Evolutionary conservation across 2,888 invertebrate genomes (phyloP).

Genomic region (Achlya flavicornis): DNA sequence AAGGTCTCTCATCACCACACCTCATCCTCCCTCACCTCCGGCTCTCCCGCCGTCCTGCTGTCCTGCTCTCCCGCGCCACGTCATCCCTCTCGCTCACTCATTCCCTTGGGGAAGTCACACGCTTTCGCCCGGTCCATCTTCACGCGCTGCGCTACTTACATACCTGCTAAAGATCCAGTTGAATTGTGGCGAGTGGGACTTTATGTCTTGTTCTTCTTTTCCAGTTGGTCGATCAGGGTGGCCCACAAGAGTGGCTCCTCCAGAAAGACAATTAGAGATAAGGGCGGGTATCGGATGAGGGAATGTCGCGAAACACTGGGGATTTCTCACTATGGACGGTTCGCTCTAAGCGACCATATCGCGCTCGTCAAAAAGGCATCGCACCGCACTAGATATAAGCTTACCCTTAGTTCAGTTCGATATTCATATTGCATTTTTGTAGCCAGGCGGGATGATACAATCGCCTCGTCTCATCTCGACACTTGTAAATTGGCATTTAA

Average conservation of each 20-base stretch:
- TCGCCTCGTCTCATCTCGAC: constrained; percentile 75
- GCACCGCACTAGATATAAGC: constrained; percentile 81
- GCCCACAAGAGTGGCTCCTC: constrained; percentile 83
- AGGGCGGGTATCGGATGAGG: constrained; percentile 78
- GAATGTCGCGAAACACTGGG: constrained; percentile 81
- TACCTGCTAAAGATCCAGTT: constrained; percentile 63
- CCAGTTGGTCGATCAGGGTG: constrained; percentile 82
- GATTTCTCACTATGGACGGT: constrained; percentile 82
- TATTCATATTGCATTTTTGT: constrained; percentile 65
- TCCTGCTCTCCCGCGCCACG: constrained; percentile 37
- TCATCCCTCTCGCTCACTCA: constrained; percentile 53
- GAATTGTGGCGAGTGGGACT: constrained; percentile 79
- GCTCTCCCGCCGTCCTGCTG: constrained; percentile 36
- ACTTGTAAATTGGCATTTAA: constrained; percentile 83
- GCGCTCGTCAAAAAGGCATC: constrained; percentile 83
- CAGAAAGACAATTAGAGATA: constrained; percentile 83
- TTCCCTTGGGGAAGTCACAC: constrained; percentile 76
- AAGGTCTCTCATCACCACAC: constrained; percentile 80
- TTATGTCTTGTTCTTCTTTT: constrained; percentile 83
- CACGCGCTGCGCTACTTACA: constrained; percentile 81
- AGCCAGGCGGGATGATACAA: constrained; percentile 77
- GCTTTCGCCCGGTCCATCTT: constrained; percentile 79
- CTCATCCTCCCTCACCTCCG: constrained; percentile 37
- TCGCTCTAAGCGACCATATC: constrained; percentile 73
- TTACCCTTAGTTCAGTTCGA: constrained; percentile 72